Conservation (phyloP, 2,888 invertebrate species). For the Athalia rosae region DNA sequence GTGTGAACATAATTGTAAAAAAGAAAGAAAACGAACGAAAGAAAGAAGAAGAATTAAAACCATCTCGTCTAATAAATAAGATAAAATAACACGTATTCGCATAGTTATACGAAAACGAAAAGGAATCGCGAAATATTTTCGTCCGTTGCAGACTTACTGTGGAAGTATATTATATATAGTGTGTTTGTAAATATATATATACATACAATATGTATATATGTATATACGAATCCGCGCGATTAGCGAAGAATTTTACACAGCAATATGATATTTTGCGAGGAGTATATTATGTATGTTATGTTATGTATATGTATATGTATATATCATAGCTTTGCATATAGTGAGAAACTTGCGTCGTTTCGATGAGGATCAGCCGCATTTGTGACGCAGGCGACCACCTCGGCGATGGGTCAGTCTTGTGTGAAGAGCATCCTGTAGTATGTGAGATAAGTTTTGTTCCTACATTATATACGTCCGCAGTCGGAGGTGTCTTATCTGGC, state of each 20-base stretch:
- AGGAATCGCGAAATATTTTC: background rate
- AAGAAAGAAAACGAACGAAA: background rate
- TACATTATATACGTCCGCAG: slow-evolving; percentile 27
- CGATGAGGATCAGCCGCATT: slow-evolving; percentile 27
- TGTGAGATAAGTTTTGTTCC: slow-evolving; percentile 51
- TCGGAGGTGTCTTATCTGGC: slow-evolving; percentile 41
- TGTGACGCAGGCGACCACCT: slow-evolving; percentile 56
- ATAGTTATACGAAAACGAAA: background rate
- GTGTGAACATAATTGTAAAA: background rate
- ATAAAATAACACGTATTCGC: background rate
- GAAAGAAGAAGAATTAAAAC: background rate
- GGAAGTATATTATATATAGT: background rate
- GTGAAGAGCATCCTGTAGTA: slow-evolving; percentile 52
- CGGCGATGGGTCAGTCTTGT: slow-evolving; percentile 62
- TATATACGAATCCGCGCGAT: slow-evolving; percentile 4
- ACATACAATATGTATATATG: background rate
- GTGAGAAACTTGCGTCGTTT: slow-evolving; percentile 30
- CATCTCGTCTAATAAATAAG: background rate
- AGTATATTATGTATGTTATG: slow-evolving; percentile 14
- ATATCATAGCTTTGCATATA: slow-evolving; percentile 31
- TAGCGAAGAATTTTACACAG: slow-evolving; percentile 29
- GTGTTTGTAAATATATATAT: background rate
- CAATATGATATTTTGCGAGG: slow-evolving; percentile 32
- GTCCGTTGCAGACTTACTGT: slow-evolving; percentile 33
- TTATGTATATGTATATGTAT: slow-evolving; percentile 23